Evolutionary conservation across 2,113 vertebrate species (phyloP).

Genomic region (Catharus minimus): DNA sequence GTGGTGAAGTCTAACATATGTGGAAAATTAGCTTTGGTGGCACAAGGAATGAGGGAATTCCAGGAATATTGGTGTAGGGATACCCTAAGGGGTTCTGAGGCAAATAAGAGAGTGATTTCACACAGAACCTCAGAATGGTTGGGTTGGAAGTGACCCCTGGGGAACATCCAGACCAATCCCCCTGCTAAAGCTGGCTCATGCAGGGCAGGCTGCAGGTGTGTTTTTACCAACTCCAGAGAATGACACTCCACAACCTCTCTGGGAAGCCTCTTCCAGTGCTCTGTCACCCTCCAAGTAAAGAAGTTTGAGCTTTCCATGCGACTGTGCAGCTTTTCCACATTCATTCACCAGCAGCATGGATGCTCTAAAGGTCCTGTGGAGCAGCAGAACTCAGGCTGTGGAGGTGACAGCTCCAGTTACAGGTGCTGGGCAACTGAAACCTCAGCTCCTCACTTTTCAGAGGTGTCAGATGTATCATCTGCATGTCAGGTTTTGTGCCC

Average conservation of each 20-base stretch:
- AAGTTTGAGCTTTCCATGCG: not conserved
- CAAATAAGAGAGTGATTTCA: not conserved
- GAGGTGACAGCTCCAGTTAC: not conserved
- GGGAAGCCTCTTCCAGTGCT: not conserved
- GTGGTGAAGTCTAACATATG: not conserved
- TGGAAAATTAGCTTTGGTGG: not conserved
- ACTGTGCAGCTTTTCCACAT: not conserved
- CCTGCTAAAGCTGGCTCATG: not conserved
- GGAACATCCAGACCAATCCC: not conserved
- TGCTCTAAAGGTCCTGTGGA: not conserved
- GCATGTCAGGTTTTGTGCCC: not conserved
- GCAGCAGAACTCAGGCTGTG: not conserved
- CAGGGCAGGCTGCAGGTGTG: not conserved
- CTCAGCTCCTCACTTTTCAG: not conserved
- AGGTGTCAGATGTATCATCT: not conserved
- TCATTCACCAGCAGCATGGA: accelerated
- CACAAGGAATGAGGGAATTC: not conserved
- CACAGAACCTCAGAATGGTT: not conserved
- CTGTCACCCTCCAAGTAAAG: not conserved
- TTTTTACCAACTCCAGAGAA: not conserved
- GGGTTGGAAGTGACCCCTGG: not conserved
- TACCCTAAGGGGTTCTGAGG: not conserved
- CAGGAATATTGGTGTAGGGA: not conserved
- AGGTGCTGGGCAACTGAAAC: not conserved
- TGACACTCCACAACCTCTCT: not conserved